Conservation (phyloP, 2,113 vertebrate genomes). For the Procapra przewalskii region DNA sequence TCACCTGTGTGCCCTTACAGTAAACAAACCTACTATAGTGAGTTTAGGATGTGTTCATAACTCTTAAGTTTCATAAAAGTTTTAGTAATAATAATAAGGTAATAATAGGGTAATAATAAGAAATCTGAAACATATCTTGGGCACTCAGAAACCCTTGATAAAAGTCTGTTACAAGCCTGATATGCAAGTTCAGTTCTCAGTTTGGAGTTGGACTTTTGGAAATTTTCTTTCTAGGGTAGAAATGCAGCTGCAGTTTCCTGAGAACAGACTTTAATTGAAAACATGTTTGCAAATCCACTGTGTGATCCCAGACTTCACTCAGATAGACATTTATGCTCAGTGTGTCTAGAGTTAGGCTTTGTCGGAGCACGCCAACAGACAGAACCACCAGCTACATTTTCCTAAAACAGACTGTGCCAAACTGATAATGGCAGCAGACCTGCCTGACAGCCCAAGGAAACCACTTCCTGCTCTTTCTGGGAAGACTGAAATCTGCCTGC, state of each 20-base stretch:
- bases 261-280: slow-evolving; percentile 42
- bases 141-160: not conserved
- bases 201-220: not conserved
- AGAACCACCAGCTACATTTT: not conserved
- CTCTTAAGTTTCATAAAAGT: not conserved
- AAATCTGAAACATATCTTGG: not conserved
- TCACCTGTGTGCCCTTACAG: not conserved
- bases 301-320: slow-evolving; percentile 25
- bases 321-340: not conserved
- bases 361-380: slow-evolving; percentile 40
- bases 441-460: not conserved
- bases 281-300: slow-evolving; percentile 27
- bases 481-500: not conserved
- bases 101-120: not conserved
- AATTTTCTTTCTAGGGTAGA: not conserved
- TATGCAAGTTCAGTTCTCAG: not conserved
- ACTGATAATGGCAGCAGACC: not conserved
- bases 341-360: slow-evolving; percentile 12
- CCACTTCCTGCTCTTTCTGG: not conserved
- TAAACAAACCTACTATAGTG: not conserved
- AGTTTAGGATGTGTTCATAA: not conserved
- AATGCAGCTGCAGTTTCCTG: slow-evolving; percentile 1
- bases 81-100: not conserved
- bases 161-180: slow-evolving; percentile 3
- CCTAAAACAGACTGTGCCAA: not conserved